These are phyloP conservation scores for Notiomystis cincta DNA, from an alignment of 2,113 vertebrate genomes.

Conservation along the genomic window DNA sequence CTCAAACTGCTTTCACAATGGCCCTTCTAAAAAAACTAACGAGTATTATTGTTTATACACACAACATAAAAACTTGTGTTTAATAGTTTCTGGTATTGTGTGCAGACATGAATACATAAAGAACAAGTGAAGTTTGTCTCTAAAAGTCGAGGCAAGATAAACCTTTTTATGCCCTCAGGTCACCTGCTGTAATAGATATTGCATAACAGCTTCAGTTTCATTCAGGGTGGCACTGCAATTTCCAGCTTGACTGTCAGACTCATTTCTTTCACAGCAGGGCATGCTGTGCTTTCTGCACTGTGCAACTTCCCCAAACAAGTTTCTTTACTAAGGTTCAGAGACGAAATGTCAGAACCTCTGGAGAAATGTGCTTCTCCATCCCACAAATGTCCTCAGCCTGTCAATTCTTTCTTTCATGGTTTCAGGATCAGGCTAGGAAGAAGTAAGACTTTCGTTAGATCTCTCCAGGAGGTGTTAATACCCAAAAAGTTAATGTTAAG, in stretches of 20 bases:
- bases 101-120: not conserved
- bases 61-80: not conserved
- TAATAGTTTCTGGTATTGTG: not conserved
- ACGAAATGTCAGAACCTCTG: not conserved
- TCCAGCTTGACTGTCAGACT: not conserved
- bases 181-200: not conserved
- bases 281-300: not conserved
- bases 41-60: not conserved
- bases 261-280: conserved; percentile 13
- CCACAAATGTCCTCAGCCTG: not conserved
- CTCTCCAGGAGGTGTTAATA: not conserved
- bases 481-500: not conserved
- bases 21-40: not conserved
- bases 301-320: not conserved
- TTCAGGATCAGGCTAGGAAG: not conserved
- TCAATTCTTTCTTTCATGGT: not conserved
- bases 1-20: not conserved
- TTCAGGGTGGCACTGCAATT: not conserved
- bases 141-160: not conserved
- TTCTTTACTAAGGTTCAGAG: not conserved
- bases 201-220: conserved; percentile 28
- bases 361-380: not conserved
- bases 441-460: not conserved
- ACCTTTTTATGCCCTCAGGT: not conserved
- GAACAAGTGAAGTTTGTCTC: not conserved